Conservation (phyloP, 2,888 invertebrate species). For the Pterostichus madidus region DNA sequence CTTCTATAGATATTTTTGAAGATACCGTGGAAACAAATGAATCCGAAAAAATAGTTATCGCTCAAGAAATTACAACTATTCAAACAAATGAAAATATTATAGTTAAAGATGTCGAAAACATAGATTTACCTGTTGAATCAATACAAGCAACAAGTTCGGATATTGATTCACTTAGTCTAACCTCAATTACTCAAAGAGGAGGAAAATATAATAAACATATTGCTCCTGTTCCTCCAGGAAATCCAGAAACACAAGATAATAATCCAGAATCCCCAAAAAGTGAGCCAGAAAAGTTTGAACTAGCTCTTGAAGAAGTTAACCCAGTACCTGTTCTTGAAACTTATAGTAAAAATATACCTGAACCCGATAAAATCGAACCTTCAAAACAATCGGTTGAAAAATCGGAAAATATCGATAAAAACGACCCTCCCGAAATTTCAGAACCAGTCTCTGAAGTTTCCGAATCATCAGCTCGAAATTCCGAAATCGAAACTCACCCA, state of each 20-base stretch:
- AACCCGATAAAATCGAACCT: constrained; percentile 67
- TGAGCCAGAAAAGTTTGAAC: constrained; percentile 52
- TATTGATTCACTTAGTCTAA: constrained; percentile 39
- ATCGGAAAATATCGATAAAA: background rate
- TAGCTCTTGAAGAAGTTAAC: background rate
- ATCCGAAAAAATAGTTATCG: background rate
- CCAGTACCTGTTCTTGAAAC: no score
- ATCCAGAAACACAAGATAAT: constrained; percentile 64
- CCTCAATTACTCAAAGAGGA: constrained; percentile 72
- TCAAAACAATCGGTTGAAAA: background rate
- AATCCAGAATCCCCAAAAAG: background rate
- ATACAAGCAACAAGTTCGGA: constrained; percentile 27
- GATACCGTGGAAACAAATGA: constrained; percentile 48
- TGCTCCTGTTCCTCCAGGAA: constrained; percentile 77
- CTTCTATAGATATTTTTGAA: constrained; percentile 52
- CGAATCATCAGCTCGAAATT: constrained; percentile 9
- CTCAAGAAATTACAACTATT: no score
- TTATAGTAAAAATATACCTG: background rate
- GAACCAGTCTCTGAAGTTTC: constrained; percentile 24
- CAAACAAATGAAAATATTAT: background rate
- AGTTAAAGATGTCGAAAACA: background rate
- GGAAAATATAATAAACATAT: constrained; percentile 79
- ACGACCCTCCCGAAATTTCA: background rate
- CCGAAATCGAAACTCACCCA: constrained; percentile 71
- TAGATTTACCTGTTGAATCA: constrained; percentile 20